Conservation (phyloP, 2,797 vertebrate species). For the Varecia variegata region DNA sequence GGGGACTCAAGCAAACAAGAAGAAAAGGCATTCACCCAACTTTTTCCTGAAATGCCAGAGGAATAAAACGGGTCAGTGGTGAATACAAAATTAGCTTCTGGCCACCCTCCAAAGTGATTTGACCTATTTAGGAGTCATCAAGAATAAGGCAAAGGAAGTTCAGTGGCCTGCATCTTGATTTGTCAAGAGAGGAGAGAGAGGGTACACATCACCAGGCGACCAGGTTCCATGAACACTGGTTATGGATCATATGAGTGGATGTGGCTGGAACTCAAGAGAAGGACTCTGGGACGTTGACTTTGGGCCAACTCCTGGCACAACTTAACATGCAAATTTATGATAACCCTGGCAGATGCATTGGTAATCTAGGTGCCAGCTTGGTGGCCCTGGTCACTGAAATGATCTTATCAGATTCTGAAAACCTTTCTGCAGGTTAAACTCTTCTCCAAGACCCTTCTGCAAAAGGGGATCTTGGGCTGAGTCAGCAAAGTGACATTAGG, state of each 20-base stretch:
- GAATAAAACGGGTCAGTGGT: slow-evolving; percentile 85
- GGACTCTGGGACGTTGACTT: background rate
- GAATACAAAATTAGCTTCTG: slow-evolving; percentile 85
- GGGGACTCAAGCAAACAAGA: slow-evolving; percentile 77
- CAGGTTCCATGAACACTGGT: slow-evolving; percentile 66
- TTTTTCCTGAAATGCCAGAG: slow-evolving; percentile 83
- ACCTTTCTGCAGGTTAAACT: background rate
- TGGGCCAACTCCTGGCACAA: background rate
- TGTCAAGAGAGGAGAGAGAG: slow-evolving; percentile 77
- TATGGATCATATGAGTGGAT: slow-evolving; percentile 9
- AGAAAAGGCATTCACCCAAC: slow-evolving; percentile 83
- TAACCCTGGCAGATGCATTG: background rate
- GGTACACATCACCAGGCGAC: slow-evolving; percentile 64
- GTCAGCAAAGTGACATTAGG: background rate
- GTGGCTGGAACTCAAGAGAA: background rate
- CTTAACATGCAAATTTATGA: background rate
- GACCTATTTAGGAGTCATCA: slow-evolving; percentile 85
- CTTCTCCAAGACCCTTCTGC: background rate
- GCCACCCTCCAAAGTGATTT: slow-evolving; percentile 84
- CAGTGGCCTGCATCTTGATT: slow-evolving; percentile 81
- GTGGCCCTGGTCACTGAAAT: slow-evolving; percentile 1
- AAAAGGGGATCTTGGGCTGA: background rate
- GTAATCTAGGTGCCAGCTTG: background rate
- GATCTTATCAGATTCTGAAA: background rate
- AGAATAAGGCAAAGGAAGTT: slow-evolving; percentile 81